Percentiles rank a stretch among this genome's conserved stretches.
Evolutionary conservation across 2,797 vertebrate species (phyloP).

Genomic region (Sebastes trivittatus): DNA sequence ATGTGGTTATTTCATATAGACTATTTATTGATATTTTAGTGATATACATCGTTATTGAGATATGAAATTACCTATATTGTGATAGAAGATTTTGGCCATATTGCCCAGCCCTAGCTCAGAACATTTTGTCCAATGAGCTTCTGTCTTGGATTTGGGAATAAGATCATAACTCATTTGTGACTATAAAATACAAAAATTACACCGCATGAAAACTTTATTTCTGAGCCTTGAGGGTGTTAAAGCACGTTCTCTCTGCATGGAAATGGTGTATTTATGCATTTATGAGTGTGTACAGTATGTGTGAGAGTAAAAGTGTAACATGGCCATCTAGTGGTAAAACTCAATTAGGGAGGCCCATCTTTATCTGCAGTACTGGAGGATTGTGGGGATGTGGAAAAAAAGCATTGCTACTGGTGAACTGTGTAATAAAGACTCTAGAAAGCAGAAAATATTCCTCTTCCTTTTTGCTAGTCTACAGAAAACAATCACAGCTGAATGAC

Average conservation of each 20-base stretch:
- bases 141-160: conserved; percentile 7
- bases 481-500: not conserved
- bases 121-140: conserved; percentile 41
- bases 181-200: not conserved
- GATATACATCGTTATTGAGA: too few relatives aligned
- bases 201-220: conserved; percentile 27
- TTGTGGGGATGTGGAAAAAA: conserved; percentile 1
- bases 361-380: conserved; percentile 49
- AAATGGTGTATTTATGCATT: conserved; percentile 22
- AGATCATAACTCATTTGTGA: conserved; percentile 38
- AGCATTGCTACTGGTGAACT: not conserved
- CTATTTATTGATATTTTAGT: too few relatives aligned
- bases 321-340: conserved; percentile 77
- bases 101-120: too few relatives aligned
- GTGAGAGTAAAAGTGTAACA: conserved; percentile 43
- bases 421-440: not conserved
- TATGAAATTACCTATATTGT: too few relatives aligned
- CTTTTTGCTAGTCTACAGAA: not conserved
- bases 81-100: too few relatives aligned
- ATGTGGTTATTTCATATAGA: too few relatives aligned
- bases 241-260: conserved; percentile 8
- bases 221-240: not conserved
- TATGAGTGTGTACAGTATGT: not conserved
- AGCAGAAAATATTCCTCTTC: too few relatives aligned
- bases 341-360: not conserved